Evolutionary conservation across 2,113 vertebrate genomes (phyloP), one percentile per base, ranked within the genome.

Genomic region (Fulica atra): DNA sequence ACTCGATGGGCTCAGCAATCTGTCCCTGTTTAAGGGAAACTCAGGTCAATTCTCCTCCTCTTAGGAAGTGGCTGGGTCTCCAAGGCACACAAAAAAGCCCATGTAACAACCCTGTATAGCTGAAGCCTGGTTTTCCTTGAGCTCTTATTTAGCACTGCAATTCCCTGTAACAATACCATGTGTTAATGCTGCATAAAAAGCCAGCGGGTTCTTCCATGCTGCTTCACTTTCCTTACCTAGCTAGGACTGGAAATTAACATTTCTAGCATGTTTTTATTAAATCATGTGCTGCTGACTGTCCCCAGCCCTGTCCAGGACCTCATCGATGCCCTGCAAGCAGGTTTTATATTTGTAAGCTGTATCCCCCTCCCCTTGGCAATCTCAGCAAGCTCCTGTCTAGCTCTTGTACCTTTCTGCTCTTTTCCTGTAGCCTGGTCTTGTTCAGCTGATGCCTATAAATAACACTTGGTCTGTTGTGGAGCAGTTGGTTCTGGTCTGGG

Each of bases 331-430:
- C 33, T 74, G 57, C 38, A 18, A 33, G 7, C 24, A 35, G 60
- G 24, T 16, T 33, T 59, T 35, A 6, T n/a, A 14, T 26, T 48
- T 29, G 6, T 19, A n/a, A 79, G 16, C 35, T 44, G 0, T 16
- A 6, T 7, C 7, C 21, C 29, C 29, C 1, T 5, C 13, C 26
- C 4, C 61, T 9, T n/a, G 24, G 7, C 16, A 1, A 0, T 36
- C 60, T 14, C 1, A 6, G 4, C 2, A 7, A 65, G 35, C 56
- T 54, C 21, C 0, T 1, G 1, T 8, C 23, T 10, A 2, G 3
- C 5, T 13, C 20, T 44, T 38, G 11, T 59, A 8, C 24, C 28
- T 48, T 74, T 5, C 12, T 31, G 24, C 3, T 4, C 33, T 7
- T 15, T 2, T 16, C 15, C 23, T 7, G 10, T 46, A 50, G 46